Evolutionary conservation across 2,888 invertebrate species (phyloP), one percentile per base, ranked within the genome.

Genomic region (Zygothrica quintamaculata): DNA sequence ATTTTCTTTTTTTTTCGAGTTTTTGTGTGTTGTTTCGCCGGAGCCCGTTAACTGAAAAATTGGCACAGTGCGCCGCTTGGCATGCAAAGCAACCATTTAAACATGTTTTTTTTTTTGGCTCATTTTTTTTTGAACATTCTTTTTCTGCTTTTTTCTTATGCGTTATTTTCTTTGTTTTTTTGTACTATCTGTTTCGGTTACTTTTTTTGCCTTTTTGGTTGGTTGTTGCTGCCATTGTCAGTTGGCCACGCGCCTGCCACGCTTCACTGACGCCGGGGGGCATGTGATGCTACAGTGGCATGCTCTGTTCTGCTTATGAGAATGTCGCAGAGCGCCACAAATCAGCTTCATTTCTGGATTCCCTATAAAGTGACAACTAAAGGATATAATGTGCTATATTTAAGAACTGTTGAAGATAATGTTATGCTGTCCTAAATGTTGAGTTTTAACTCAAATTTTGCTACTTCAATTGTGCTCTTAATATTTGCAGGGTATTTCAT

Each of bases 11-110:
- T 52, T 40, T 57, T 65, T 60, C 46, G 29, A 9, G 4, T 29
- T 48, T 37, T 6, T 16, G 0, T 31, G 34, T n/a, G n/a, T 13
- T 43, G 11, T 25, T 13, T 13, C 53, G 26, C 29, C 40, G 16
- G 55, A 65, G 74, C 74, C 78, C 76, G 81, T 84, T 81, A 81
- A 81, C 84, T 81, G 78, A 84, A 81, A 80, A 81, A 81, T 81
- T 81, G 80, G 84, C 80, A 81, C 82, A 74, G 62, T 74, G 74
- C 72, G 70, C 67, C 79, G 78, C 76, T 70, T 74, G 82, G 79
- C 80, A 81, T 81, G 80, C 80, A 80, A 84, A 80, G 82, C 80
- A 81, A 84, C 71, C 81, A 84, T 81, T 80, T 76, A 50, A 60
- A 58, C 40, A 7, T 65, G 65, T 42, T 56, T 69, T 73, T 59